Evolutionary conservation across 2,888 invertebrate genomes (phyloP).

Genomic region (Volucella inflata): DNA sequence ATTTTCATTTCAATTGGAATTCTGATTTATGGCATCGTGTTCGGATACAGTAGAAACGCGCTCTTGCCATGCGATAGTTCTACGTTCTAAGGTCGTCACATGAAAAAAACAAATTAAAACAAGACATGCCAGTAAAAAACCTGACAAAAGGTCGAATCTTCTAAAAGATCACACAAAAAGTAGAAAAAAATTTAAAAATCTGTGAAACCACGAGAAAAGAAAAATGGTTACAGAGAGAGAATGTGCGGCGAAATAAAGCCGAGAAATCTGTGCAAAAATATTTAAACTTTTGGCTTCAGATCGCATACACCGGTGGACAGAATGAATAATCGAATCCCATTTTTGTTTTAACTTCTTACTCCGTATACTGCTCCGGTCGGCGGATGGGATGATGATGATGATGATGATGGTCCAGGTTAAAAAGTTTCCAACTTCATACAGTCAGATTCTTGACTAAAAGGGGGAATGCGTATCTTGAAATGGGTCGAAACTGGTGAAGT

Average conservation of each 20-base stretch:
- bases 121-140: not conserved
- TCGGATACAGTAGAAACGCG: not conserved
- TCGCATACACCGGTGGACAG: slow-evolving; percentile 8
- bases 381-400: no score
- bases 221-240: slow-evolving; percentile 1
- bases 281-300: slow-evolving; percentile 17
- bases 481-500: no score
- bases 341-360: slow-evolving; percentile 43
- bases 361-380: not conserved
- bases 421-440: no score
- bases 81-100: slow-evolving; percentile 50
- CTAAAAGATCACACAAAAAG: not conserved
- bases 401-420: no score
- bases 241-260: not conserved
- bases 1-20: slow-evolving; percentile 62
- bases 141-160: slow-evolving; percentile 46
- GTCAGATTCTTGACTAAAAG: no score
- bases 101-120: not conserved
- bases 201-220: slow-evolving; percentile 7
- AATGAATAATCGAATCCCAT: slow-evolving; percentile 58
- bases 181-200: not conserved
- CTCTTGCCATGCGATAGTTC: slow-evolving; percentile 1
- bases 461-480: no score
- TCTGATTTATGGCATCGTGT: slow-evolving; percentile 52
- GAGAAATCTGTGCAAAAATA: slow-evolving; percentile 36